A percentile compares a stretch with the other conserved stretches of the same genome.
Conservation (phyloP, 2,888 invertebrate species). For the Adineta ricciae region DNA sequence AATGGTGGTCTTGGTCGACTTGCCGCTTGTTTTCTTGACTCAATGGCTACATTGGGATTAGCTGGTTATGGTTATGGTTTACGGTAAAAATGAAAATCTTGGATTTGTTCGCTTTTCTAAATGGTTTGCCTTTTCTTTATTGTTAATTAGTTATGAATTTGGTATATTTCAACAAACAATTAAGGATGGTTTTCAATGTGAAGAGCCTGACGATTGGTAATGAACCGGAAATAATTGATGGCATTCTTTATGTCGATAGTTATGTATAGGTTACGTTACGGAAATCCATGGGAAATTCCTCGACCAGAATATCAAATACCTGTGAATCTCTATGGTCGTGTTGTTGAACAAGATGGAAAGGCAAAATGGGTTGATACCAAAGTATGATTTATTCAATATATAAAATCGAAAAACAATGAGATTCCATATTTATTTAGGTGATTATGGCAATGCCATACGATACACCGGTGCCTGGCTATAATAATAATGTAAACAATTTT, state of each 20-base stretch:
- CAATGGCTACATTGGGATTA: slow-evolving; percentile 91
- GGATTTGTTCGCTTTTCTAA: neutral
- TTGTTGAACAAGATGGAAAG: slow-evolving; percentile 70
- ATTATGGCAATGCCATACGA: slow-evolving; percentile 98
- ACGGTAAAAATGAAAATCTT: slow-evolving; percentile 39
- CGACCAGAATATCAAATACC: slow-evolving; percentile 95
- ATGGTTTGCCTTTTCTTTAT: neutral
- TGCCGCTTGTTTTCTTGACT: slow-evolving; percentile 97
- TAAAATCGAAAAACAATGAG: neutral
- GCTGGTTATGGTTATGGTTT: slow-evolving; percentile 99
- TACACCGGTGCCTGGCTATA: slow-evolving; percentile 79
- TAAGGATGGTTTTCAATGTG: slow-evolving; percentile 81
- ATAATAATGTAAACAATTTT: slow-evolving; percentile 65
- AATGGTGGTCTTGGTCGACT: slow-evolving; percentile 93
- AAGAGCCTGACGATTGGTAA: slow-evolving; percentile 94
- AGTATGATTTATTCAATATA: slow-evolving; percentile 57
- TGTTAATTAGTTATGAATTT: slow-evolving; percentile 71
- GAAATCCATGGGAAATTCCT: slow-evolving; percentile 99
- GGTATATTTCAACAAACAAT: slow-evolving; percentile 97
- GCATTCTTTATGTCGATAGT: neutral
- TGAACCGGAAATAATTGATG: no score
- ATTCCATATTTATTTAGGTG: neutral
- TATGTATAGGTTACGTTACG: slow-evolving; percentile 61
- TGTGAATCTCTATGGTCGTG: slow-evolving; percentile 87
- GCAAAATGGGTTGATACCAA: slow-evolving; percentile 89